phyloP scores from a whole-genome alignment of 2,888 invertebrate genomes.

The Eristalinus aeneus region DNA sequence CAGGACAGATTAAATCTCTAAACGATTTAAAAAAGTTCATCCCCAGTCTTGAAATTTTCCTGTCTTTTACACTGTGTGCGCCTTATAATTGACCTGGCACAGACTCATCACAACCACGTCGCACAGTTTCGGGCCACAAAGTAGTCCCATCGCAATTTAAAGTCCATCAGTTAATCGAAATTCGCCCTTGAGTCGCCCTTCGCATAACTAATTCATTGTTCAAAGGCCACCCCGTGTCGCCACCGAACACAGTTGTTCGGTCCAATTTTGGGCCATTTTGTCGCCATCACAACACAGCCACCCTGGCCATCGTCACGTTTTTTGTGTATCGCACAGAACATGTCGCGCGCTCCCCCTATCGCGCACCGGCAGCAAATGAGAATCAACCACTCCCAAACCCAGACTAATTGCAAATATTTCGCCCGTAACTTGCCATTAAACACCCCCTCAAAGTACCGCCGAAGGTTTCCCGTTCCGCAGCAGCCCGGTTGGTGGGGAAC shows the following conservation, averaged over 20 bases:
- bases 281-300: not conserved
- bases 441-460: not conserved
- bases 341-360: not conserved
- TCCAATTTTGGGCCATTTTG: not conserved
- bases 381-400: slow-evolving; percentile 1
- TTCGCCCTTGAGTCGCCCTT: not conserved
- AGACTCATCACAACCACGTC: too few relatives aligned
- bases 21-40: too few relatives aligned
- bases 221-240: not conserved
- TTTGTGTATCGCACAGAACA: not conserved
- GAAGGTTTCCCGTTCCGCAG: not conserved
- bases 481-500: not conserved
- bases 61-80: too few relatives aligned
- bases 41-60: too few relatives aligned
- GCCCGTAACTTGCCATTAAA: slow-evolving; percentile 25
- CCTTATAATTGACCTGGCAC: too few relatives aligned
- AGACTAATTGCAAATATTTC: slow-evolving; percentile 41
- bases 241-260: not conserved
- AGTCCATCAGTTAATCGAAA: not conserved
- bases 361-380: not conserved
- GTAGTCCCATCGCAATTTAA: not conserved
- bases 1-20: too few relatives aligned
- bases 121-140: too few relatives aligned
- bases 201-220: not conserved
- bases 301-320: not conserved